A percentile compares a stretch with the other conserved stretches of the same genome.
Evolutionary conservation across 2,113 vertebrate species (phyloP).

Genomic region (Indri indri): DNA sequence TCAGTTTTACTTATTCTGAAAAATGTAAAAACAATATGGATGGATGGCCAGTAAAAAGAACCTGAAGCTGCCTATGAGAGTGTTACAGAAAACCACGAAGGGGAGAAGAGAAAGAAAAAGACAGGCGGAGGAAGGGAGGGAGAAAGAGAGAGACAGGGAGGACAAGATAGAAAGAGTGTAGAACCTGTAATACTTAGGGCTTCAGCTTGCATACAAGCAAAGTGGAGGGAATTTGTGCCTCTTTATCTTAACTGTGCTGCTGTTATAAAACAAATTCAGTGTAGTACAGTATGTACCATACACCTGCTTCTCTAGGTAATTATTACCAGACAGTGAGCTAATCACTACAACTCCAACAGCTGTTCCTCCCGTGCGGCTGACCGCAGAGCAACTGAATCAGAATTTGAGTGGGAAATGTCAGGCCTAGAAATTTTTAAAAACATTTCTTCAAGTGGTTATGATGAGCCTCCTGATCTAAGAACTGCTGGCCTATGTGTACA

Average conservation of each 20-base stretch:
- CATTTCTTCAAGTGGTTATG: background rate
- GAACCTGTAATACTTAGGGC: background rate
- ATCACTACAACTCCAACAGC: background rate
- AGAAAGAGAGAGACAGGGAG: background rate
- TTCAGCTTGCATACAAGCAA: background rate
- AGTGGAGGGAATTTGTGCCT: background rate
- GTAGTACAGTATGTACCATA: background rate
- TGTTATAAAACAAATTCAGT: background rate
- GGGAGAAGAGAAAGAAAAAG: background rate
- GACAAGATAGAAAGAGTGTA: background rate
- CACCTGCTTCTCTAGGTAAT: background rate
- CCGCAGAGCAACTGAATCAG: background rate
- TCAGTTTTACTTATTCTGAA: conserved; percentile 13
- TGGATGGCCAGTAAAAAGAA: background rate
- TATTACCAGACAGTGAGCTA: background rate
- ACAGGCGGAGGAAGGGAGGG: background rate
- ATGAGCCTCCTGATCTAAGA: background rate
- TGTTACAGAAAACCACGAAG: background rate
- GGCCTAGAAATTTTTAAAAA: background rate
- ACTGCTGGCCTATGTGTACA: background rate
- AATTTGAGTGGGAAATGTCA: background rate
- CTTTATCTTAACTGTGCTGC: background rate
- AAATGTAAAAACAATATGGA: background rate
- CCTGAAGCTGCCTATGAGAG: background rate
- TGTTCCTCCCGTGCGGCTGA: background rate